Base-by-base conservation (phyloP, 2,797 vertebrate genomes). In the Parotocinclus haroldoi region DNA sequence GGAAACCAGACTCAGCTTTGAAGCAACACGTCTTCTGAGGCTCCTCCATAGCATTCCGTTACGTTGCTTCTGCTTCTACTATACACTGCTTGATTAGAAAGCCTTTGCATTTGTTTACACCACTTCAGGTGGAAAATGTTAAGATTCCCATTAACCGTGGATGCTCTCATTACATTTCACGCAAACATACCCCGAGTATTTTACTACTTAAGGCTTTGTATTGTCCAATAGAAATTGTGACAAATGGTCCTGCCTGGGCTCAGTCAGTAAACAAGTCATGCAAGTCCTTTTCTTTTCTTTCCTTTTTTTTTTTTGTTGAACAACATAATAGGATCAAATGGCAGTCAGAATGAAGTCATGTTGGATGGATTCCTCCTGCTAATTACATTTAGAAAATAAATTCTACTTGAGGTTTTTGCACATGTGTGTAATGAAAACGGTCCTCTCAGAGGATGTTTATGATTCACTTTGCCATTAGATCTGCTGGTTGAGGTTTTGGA, bases 401-500 rank as follows among this genome's bases (percentile, higher is more conserved):
- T 65, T 46, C 18, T 66, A 73, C 55, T 68, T 60, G 40, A 71
- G 66, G 58, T 72, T 63, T 76, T 73, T 73, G 81, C 81, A 81
- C 80, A 81, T 84, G 78, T 76, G 75, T 85, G 84, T 74, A 81
- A 84, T 84, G 76, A 84, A 85, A 84, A 84, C 65, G 54, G 75
- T 79, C 86, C 79, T 56, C 72, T 79, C 70, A 63, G 81, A 84
- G 81, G 79, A 83, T 86, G 82, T 83, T 83, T 85, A 85, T 89
- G 89, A 90, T 86, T 91, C 89, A 91, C 82, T 85, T 81, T 77
- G 77, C 87, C 86, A 89, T 89, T 86, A 81, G 84, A 88, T 86
- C 83, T 86, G 83, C 80, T 83, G 78, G 79, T 84, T 85, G 61
- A 79, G 86, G 82, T 87, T 89, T 65, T 88, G 84, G 87, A 88